Conservation (phyloP, 1,140 invertebrate genomes). For the Maconellicoccus hirsutus region DNA sequence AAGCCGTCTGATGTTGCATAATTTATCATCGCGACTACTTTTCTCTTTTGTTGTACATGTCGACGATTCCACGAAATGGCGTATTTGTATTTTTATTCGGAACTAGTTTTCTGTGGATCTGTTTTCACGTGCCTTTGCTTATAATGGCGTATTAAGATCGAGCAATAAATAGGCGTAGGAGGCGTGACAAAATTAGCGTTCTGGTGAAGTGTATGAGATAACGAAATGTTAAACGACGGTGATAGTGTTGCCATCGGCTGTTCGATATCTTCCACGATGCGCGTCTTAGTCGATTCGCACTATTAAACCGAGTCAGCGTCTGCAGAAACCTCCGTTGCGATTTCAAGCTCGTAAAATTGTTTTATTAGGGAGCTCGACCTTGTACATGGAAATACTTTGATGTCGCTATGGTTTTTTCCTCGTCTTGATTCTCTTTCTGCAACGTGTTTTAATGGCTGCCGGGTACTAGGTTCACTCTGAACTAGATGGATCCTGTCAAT, state of each 20-base stretch:
- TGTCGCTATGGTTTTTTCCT: too few species aligned
- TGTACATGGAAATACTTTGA: too few species aligned
- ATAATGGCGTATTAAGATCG: not conserved
- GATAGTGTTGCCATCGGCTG: not conserved
- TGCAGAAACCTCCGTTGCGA: too few species aligned
- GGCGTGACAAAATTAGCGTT: slow-evolving; percentile 1
- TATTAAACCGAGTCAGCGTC: not conserved
- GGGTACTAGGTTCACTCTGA: too few species aligned
- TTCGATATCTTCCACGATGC: not conserved
- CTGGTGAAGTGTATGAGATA: not conserved
- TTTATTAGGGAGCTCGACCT: too few species aligned
- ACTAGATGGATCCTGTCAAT: too few species aligned
- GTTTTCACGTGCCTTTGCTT: not conserved
- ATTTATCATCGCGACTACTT: not conserved
- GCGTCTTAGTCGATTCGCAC: not conserved
- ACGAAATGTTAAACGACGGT: not conserved
- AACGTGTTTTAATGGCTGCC: too few species aligned
- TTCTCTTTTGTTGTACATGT: not conserved
- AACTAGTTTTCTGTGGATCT: not conserved
- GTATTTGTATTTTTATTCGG: not conserved
- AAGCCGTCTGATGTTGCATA: not conserved
- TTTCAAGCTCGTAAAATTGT: not conserved
- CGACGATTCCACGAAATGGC: not conserved
- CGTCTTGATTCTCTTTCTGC: too few species aligned
- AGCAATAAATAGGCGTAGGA: not conserved